Evolutionary conservation across 2,113 vertebrate genomes (phyloP), one percentile per base, ranked within the genome.

Genomic region (Galeopterus variegatus): DNA sequence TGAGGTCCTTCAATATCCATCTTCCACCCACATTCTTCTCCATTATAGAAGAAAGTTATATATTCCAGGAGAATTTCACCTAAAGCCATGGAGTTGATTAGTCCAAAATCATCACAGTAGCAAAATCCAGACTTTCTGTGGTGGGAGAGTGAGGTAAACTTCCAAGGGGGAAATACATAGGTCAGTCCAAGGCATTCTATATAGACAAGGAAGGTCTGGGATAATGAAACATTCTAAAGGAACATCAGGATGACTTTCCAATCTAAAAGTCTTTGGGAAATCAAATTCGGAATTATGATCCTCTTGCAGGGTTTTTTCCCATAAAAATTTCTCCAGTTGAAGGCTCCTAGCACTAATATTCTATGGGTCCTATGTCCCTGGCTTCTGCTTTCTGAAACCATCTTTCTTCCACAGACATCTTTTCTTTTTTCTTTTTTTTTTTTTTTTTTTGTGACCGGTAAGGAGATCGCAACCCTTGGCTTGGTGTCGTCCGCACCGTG

Each of bases 321-420:
- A 2, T 69, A 58, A 85, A 65, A 88, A 36, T 54, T 62, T 69
- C 67, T 89, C 41, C 26, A 75, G 26, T 45, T 84, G 79, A 96
- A 91, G n/a, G 15, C 72, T 17, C 11, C 41, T 72, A 75, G 24
- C 21, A 80, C 31, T 73, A 69, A 93, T 75, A 89, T 70, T 75
- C 33, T 41, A 82, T 65, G 31, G 36, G 10, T 72, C 19, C 58
- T 80, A 65, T 10, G 33, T 85, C 65, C 36, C 48, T 84, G 26
- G 52, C 65, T 76, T 94, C 77, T 85, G 52, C 60, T 86, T 80
- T 93, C 52, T 84, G 79, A 88, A 93, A 94, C n/a, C 26, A 88
- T 50, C 60, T 72, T 64, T 67, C 21, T 86, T 82, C 48, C 80
- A 89, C 5, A 88, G 33, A 58, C 17, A 92, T 50, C 15, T 79